phyloP scores from a whole-genome alignment of 2,113 vertebrate genomes.

The Brienomyrus longianalis region DNA sequence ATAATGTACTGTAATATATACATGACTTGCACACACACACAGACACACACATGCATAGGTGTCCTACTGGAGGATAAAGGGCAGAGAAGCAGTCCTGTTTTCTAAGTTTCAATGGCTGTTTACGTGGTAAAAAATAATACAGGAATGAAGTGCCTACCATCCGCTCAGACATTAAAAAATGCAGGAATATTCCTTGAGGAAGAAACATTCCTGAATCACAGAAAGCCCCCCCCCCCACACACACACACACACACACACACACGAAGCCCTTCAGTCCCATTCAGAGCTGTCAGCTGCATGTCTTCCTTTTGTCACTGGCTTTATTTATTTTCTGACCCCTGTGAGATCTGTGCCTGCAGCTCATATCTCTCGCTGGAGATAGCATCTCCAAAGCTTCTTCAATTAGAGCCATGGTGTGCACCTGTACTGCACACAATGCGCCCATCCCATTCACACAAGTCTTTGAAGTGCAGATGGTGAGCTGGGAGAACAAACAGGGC shows the following conservation, averaged over 20 bases:
- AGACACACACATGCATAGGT: neutral
- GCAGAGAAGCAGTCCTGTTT: neutral
- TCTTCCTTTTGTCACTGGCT: neutral
- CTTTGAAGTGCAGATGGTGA: conserved; percentile 60
- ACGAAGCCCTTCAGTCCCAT: neutral
- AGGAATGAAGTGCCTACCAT: neutral
- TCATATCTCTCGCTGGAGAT: conserved; percentile 36
- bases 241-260: too few species aligned
- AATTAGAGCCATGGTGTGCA: conserved; percentile 39
- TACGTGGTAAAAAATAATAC: neutral
- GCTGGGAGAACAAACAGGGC: conserved; percentile 34
- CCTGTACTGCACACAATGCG: conserved; percentile 56
- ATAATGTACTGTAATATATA: neutral
- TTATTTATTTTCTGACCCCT: neutral
- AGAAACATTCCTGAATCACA: neutral
- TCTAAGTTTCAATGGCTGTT: neutral
- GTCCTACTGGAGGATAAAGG: neutral
- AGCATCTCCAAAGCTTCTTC: conserved; percentile 45
- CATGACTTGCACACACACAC: neutral
- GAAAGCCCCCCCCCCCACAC: neutral
- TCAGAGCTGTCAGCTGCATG: neutral
- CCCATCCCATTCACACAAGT: conserved; percentile 37
- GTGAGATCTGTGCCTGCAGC: neutral
- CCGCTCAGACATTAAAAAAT: neutral
- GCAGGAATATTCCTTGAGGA: neutral